phyloP scores from a whole-genome alignment of 2,888 invertebrate genomes.

The Embidobia sp. region DNA sequence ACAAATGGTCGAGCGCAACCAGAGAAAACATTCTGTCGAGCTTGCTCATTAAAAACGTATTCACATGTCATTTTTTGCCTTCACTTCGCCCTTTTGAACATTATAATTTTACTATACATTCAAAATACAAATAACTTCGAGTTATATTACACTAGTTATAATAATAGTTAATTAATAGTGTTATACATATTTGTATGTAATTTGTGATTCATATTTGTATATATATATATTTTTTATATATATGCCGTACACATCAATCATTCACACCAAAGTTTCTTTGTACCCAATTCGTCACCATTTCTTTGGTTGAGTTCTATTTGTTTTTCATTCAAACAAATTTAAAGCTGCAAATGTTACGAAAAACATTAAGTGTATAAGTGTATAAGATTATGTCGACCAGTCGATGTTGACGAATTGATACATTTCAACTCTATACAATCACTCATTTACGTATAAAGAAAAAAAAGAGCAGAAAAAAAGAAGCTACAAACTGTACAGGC shows the following conservation, averaged over 20 bases:
- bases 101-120: slow-evolving; percentile 17
- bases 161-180: too few relatives aligned
- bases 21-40: slow-evolving; percentile 38
- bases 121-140: slow-evolving; percentile 17
- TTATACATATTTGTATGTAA: too few relatives aligned
- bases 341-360: too few relatives aligned
- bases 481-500: slow-evolving; percentile 30
- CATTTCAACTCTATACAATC: slow-evolving; percentile 24
- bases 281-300: too few relatives aligned
- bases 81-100: neutral
- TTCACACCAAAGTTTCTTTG: too few relatives aligned
- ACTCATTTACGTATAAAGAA: neutral
- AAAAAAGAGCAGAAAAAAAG: slow-evolving; percentile 13
- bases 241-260: too few relatives aligned
- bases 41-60: slow-evolving; percentile 21
- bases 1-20: slow-evolving; percentile 16
- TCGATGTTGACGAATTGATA: slow-evolving; percentile 33
- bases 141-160: too few relatives aligned
- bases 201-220: too few relatives aligned
- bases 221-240: too few relatives aligned
- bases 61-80: neutral
- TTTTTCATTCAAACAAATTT: too few relatives aligned
- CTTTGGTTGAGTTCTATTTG: too few relatives aligned
- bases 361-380: too few relatives aligned
- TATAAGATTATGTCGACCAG: slow-evolving; percentile 25